These are phyloP conservation scores for Eupithecia subfuscata DNA, from an alignment of 2,888 invertebrate genomes.

Conservation along the genomic window DNA sequence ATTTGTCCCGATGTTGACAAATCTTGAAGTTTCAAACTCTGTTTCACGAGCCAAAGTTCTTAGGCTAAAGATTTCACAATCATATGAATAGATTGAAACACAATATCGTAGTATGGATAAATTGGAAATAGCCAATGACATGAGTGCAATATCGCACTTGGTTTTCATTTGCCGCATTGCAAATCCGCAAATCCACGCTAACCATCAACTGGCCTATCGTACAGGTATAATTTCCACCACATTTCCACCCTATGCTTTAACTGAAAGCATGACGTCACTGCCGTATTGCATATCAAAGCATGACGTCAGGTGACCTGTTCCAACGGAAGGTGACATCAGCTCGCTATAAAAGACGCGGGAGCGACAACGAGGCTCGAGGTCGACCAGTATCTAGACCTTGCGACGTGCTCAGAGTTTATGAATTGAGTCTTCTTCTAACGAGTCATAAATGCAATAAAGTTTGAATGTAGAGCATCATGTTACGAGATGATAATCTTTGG, in stretches of 20 bases:
- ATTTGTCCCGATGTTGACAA: too few species aligned
- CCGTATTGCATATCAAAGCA: conserved; percentile 22
- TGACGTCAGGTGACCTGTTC: conserved; percentile 37
- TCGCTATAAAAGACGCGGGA: conserved; percentile 34
- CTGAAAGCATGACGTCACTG: conserved; percentile 37
- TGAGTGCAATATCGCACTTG: too few species aligned
- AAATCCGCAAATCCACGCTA: background rate
- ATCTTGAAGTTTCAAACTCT: background rate
- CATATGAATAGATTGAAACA: background rate
- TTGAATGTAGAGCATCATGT: background rate
- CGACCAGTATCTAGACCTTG: conserved; percentile 42
- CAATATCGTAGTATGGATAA: background rate
- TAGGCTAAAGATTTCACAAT: background rate
- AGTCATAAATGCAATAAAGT: background rate
- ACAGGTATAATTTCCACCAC: background rate
- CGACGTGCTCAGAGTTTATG: conserved; percentile 24
- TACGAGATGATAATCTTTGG: background rate
- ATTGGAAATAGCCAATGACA: too few species aligned
- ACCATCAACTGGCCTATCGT: background rate
- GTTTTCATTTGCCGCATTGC: background rate
- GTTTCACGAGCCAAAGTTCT: background rate
- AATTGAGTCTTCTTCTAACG: background rate
- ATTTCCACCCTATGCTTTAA: background rate
- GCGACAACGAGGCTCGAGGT: conserved; percentile 36
- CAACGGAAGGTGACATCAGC: conserved; percentile 42